These are phyloP conservation scores for Drosophila kohkoa DNA, from an alignment of 1,140 invertebrate species.

Conservation along the genomic window DNA sequence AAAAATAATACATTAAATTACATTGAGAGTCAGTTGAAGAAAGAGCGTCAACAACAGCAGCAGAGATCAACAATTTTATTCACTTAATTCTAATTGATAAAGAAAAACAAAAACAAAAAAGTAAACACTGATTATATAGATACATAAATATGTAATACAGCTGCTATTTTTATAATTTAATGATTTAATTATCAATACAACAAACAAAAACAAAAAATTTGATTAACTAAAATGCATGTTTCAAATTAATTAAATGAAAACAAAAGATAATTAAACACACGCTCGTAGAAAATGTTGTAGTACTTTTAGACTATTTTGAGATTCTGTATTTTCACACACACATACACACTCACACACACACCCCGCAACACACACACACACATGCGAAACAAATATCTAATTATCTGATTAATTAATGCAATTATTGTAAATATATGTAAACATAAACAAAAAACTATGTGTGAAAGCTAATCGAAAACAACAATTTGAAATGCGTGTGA, in stretches of 20 bases:
- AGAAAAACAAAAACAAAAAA: constrained; percentile 1
- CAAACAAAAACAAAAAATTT: constrained; percentile 49
- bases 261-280: constrained; percentile 26
- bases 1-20: constrained; percentile 38
- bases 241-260: constrained; percentile 50
- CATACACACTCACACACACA: neutral
- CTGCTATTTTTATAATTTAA: constrained; percentile 72
- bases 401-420: constrained; percentile 34
- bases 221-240: constrained; percentile 68
- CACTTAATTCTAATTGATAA: constrained; percentile 28
- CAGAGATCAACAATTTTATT: constrained; percentile 30
- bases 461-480: constrained; percentile 27
- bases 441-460: constrained; percentile 18
- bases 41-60: constrained; percentile 18
- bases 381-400: constrained; percentile 28
- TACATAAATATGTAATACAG: constrained; percentile 38
- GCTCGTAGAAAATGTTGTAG: constrained; percentile 64
- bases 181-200: constrained; percentile 55
- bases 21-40: constrained; percentile 27
- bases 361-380: constrained; percentile 2
- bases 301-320: constrained; percentile 62
- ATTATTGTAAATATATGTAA: constrained; percentile 43
- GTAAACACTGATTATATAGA: constrained; percentile 26
- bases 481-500: constrained; percentile 19
- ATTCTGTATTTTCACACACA: constrained; percentile 15